Base-by-base conservation (phyloP, 64 coral and sea anemone genomes). In the Anthopleura sola region DNA sequence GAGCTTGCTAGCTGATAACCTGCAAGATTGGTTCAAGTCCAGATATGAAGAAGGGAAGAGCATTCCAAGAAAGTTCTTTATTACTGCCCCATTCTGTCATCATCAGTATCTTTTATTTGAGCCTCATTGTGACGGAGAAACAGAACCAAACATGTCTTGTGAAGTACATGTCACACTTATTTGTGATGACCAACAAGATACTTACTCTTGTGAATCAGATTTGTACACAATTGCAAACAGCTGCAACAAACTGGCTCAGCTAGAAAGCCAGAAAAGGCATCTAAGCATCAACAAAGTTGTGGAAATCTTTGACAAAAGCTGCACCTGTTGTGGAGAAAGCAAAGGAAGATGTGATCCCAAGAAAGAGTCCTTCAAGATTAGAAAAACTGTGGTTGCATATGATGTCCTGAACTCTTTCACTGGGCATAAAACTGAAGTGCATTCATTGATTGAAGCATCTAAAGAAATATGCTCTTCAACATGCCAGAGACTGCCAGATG, bases 31-130 rank as follows among this genome's bases (percentile, higher is more conserved):
- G 57, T 86, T 93, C 85, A 85, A 87, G 62, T 71, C 44, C 8
- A 86, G 60, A n/a, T 93, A 86, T 76, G 21, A 71, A 14, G 87
- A 89, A 78, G 75, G 75, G 17, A 18, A 46, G 5, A 75, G 82
- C 37, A 17, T 53, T 19, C 91, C 91, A 62, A 78, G 83, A 37
- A 47, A 75, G 79, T 89, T 93, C 75, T 74, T 77, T 36, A 89
- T 93, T 81, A n/a, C 81, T 11, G 31, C 36, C 0, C 48, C 50
- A 49, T 32, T 55, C 34, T 37, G 56, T 18, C 46, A 64, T 16
- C 28, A 23, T 18, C 58, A 78, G 38, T 79, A 84, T 77, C 64
- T 90, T 21, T 68, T 90, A 23, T 75, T 83, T 38, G 57, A 51
- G 34, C 37, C 64, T 74, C 37, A 37, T 10, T 68, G 68, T 36